phyloP scores from a whole-genome alignment of 30 jellyfish, hydroid and myxozoan genomes.

The Aurelia coerulea region DNA sequence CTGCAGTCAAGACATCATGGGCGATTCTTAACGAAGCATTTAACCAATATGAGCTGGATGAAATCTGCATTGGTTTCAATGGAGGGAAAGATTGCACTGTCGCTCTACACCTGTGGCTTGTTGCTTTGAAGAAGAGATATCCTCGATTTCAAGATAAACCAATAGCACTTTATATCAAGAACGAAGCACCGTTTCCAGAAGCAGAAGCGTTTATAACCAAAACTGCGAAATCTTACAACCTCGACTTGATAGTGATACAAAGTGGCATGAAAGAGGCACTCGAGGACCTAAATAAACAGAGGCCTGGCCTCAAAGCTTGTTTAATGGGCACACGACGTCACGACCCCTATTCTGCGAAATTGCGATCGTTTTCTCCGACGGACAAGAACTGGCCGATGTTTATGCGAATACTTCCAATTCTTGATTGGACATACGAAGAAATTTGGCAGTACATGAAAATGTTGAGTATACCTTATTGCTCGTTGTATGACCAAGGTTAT shows the following conservation, averaged over 20 bases:
- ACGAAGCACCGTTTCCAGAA: constrained; percentile 86
- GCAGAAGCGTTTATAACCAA: constrained; percentile 80
- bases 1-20: constrained; percentile 89
- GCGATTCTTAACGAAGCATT: constrained; percentile 84
- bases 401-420: constrained; percentile 89
- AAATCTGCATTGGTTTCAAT: constrained; percentile 93
- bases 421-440: constrained; percentile 95
- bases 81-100: constrained; percentile 99
- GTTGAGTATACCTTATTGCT: constrained; percentile 82
- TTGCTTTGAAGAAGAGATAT: constrained; percentile 70
- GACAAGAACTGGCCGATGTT: constrained; percentile 95
- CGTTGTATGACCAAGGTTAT: constrained; percentile 88
- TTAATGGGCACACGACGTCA: constrained; percentile 98
- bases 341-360: constrained; percentile 87
- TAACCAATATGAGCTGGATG: constrained; percentile 65
- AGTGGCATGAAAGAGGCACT: constrained; percentile 89
- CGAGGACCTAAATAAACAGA: constrained; percentile 33
- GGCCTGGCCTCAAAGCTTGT: constrained; percentile 88
- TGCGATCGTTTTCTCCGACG: constrained; percentile 87
- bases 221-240: constrained; percentile 53
- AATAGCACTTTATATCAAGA: constrained; percentile 69
- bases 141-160: constrained; percentile 63
- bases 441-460: constrained; percentile 83
- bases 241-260: constrained; percentile 72
- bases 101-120: constrained; percentile 81